Evolutionary conservation across 2,113 vertebrate species (phyloP), one percentile per base, ranked within the genome.

Genomic region (Elephas maximus): DNA sequence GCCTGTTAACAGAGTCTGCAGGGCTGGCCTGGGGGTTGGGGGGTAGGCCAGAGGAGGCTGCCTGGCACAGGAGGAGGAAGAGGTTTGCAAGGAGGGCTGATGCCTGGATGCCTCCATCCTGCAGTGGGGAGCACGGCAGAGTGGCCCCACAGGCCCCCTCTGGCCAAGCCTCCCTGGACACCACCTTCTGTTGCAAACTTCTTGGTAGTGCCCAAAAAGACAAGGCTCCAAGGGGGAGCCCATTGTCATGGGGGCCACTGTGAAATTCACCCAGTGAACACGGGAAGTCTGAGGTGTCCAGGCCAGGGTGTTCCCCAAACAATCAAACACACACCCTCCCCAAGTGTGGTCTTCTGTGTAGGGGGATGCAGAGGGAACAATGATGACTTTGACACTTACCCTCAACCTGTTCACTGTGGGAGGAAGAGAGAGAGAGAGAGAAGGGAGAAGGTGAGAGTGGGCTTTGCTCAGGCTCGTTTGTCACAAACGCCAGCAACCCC

Each of bases 361-460:
- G 65, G 71, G 45, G 28, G 18, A 73, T 8, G 33, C 4, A 21
- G 3, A 33, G 24, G 45, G 24, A n/a, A 30, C 9, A 24, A 37
- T 7, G 21, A 41, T 0, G 30, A 20, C 67, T 18, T 51, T 4
- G 37, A 63, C 91, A 99, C 99, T 99, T 98, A 99, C 99, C 99
- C 97, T 99, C 99, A 5, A 98, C 96, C 73, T 99, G 99, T 45
- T 99, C 99, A 89, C 99, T 99, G 98, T 53, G 96, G 51, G 91
- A 2, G 37, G 6, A n/a, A 11, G 63, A 37, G 62, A 67, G 85
- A 69, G 28, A 33, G 69, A 71, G 69, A n/a, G 69, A n/a, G 69
- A 71, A n/a, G 33, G 33, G 69, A n/a, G 69, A 71, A 53, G 3
- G 67, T 67, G 45, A 79, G 87, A 63, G 9, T 1, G 30, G 48